Conservation (phyloP, 2,888 invertebrate species). For the Drosophila pegasa region DNA sequence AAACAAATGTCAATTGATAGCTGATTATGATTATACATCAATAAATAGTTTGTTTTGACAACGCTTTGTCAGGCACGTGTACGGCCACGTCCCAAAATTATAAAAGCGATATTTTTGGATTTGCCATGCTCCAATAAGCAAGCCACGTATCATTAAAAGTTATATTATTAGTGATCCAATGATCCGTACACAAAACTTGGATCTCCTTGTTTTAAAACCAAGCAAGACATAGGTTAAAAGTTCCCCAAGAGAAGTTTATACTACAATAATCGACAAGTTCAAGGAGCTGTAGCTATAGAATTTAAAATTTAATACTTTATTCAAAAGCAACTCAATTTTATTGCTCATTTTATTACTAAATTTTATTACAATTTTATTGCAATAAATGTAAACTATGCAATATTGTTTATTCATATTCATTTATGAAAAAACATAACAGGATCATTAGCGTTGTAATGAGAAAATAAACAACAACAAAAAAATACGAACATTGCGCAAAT, state of each 20-base stretch:
- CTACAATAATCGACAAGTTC: neutral
- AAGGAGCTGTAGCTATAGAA: neutral
- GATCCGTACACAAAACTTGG: no score
- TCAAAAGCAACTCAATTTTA: neutral
- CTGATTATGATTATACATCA: neutral
- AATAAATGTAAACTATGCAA: neutral
- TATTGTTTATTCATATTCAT: no score
- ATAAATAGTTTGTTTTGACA: no score
- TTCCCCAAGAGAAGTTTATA: no score
- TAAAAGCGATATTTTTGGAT: neutral
- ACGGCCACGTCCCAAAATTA: neutral
- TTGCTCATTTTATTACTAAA: no score
- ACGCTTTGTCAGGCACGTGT: neutral
- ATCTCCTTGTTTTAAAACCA: neutral
- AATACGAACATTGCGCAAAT: neutral
- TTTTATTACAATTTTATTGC: neutral
- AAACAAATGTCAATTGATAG: neutral
- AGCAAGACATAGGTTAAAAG: neutral
- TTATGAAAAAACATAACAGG: neutral
- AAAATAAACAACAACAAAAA: neutral
- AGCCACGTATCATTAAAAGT: neutral
- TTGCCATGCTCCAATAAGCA: neutral
- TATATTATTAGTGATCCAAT: no score
- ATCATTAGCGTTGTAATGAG: neutral
- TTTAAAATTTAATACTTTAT: no score